phyloP scores from a whole-genome alignment of 2,888 invertebrate genomes.

The Steinernema scapterisci region DNA sequence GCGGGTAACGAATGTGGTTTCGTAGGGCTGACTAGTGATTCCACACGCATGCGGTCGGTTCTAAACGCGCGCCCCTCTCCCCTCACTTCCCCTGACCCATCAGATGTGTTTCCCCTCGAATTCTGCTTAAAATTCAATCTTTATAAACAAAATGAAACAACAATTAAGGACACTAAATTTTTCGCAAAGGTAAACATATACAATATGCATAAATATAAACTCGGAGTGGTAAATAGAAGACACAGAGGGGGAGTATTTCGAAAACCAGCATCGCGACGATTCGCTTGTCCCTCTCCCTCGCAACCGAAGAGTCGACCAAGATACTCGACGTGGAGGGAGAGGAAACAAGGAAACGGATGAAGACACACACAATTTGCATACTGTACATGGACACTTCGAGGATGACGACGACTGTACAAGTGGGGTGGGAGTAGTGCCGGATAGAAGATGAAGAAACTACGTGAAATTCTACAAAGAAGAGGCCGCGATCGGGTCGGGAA shows the following conservation, averaged over 20 bases:
- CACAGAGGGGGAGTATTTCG: background rate
- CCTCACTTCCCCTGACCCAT: no score
- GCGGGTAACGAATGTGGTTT: no score
- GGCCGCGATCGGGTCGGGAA: background rate
- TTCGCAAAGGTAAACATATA: slow-evolving; percentile 14
- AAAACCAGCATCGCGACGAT: slow-evolving; percentile 20
- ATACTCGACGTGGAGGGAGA: background rate
- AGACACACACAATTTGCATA: slow-evolving; percentile 1
- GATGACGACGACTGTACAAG: background rate
- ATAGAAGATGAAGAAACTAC: background rate
- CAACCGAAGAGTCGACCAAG: background rate
- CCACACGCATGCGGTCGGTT: no score
- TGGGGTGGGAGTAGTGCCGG: background rate
- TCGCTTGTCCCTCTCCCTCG: background rate
- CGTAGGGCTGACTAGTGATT: no score
- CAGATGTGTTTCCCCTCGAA: no score
- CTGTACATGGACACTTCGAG: slow-evolving; percentile 11
- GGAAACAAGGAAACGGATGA: background rate
- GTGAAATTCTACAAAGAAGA: background rate
- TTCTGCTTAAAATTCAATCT: slow-evolving; percentile 7
- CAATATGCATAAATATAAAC: slow-evolving; percentile 16
- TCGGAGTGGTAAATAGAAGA: background rate
- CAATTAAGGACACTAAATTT: slow-evolving; percentile 27
- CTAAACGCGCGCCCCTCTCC: no score
- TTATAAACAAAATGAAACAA: slow-evolving; percentile 25